Evolutionary conservation across 2,888 invertebrate genomes (phyloP).

Genomic region (Drosophila macrospina): DNA sequence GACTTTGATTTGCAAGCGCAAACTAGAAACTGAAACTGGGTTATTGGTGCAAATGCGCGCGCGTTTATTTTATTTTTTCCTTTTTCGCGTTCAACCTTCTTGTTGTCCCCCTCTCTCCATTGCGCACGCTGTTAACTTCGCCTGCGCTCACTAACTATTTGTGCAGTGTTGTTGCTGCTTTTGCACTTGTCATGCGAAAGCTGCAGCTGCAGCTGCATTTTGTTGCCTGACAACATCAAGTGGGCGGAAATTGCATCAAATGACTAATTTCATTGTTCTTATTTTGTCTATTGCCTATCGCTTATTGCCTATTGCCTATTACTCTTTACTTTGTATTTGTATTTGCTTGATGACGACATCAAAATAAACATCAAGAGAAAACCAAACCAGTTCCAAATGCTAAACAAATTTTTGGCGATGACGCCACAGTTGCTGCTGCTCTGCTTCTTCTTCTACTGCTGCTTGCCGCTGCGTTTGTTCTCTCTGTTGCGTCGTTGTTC

Average conservation of each 20-base stretch:
- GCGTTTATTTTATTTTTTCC: conserved; percentile 44
- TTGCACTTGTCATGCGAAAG: conserved; percentile 70
- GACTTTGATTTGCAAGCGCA: conserved; percentile 64
- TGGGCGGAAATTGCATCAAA: conserved; percentile 75
- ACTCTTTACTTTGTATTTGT: conserved; percentile 12
- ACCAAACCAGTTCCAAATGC: conserved; percentile 70
- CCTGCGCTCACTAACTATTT: conserved; percentile 8
- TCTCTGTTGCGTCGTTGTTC: conserved; percentile 15
- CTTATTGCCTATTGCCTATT: conserved; percentile 33
- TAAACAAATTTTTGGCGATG: conserved; percentile 71
- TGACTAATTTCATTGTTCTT: conserved; percentile 66
- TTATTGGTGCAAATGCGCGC: conserved; percentile 77
- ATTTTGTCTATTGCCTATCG: conserved; percentile 22
- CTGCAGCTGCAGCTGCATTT: conserved; percentile 41
- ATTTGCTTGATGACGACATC: conserved; percentile 64
- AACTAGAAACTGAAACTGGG: conserved; percentile 80
- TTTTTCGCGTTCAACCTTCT: conserved; percentile 27
- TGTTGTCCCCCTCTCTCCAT: conserved; percentile 3
- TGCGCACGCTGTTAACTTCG: conserved; percentile 13
- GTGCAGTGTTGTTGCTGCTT: conserved; percentile 26
- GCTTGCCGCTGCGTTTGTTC: conserved; percentile 3
- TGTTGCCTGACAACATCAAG: conserved; percentile 52
- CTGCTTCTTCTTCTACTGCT: conserved; percentile 21
- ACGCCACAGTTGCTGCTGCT: conserved; percentile 69
- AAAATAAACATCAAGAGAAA: conserved; percentile 41